Evolutionary conservation across 1,140 invertebrate species (phyloP), one percentile per base, ranked within the genome.

Genomic region (Lepidotrigona ventralis): DNA sequence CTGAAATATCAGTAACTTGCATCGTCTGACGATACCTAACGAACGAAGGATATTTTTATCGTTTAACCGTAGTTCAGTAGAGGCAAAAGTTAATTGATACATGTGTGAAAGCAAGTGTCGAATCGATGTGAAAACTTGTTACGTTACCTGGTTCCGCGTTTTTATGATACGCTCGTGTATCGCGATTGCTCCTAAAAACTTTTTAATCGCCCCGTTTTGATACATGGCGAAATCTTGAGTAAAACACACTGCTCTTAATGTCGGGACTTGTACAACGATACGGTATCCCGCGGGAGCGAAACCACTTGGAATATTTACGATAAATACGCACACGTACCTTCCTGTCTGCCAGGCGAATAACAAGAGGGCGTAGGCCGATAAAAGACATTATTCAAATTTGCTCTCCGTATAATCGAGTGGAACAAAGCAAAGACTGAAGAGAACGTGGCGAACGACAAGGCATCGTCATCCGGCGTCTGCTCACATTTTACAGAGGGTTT

Each of bases 341-440:
- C 79, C 81, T 85, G 87, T 84, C 74, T 84, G 68, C 74, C 79
- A 71, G 69, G 53, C 72, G 81, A 85, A 90, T 90, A 90, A 90
- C 84, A 82, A 85, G 81, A 81, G 39, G 72, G 64, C 56, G 85
- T 76, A 85, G 81, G 74, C 86, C 89, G 92, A 93, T 93, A 93
- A 93, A 92, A 87, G 91, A 92, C 90, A 91, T 93, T 93, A 93
- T 93, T 93, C 91, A 93, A 93, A 93, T 92, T 92, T 90, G 26
- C 79, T 81, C 82, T 76, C 23, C 81, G 81, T 89, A 90, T 91
- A 90, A 92, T 91, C 87, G 84, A 72, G 69, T 70, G 29, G 72
- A 81, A 71, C 33, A 72, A 84, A 78, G 56, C 23, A 53, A 56
- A 74, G 74, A 76, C 51, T 70, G 69, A 70, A n/a, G 21, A 17